phyloP scores from a whole-genome alignment of 2,113 vertebrate genomes.

The Neofelis nebulosa region DNA sequence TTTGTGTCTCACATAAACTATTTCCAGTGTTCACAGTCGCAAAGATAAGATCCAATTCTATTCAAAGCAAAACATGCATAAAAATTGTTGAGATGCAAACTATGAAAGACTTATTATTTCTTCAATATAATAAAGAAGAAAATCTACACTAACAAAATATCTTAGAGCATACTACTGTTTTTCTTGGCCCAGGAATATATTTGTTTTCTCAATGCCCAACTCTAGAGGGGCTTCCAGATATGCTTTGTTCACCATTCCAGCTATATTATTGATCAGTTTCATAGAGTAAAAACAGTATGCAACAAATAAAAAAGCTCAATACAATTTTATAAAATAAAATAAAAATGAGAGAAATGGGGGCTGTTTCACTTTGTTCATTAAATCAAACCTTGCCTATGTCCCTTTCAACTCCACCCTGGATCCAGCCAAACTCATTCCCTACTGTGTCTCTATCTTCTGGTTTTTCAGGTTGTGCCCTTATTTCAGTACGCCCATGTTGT shows the following conservation, averaged over 20 bases:
- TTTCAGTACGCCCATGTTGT: not conserved
- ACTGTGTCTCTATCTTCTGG: not conserved
- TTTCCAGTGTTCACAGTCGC: not conserved
- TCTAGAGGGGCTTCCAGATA: slow-evolving; percentile 43
- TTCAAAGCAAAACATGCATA: slow-evolving; percentile 28
- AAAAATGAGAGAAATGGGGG: not conserved
- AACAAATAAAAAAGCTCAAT: slow-evolving; percentile 28
- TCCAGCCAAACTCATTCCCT: not conserved
- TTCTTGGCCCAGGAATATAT: not conserved
- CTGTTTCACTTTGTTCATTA: not conserved
- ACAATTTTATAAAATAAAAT: slow-evolving; percentile 31
- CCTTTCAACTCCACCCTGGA: not conserved
- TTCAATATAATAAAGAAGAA: not conserved
- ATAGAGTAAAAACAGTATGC: not conserved
- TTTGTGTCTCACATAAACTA: not conserved
- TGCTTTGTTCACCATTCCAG: slow-evolving; percentile 44
- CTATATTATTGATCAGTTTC: not conserved
- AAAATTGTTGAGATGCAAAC: not conserved
- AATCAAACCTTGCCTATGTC: not conserved
- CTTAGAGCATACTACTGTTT: not conserved
- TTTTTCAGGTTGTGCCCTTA: not conserved
- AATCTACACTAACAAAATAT: not conserved
- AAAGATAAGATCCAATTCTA: slow-evolving; percentile 32
- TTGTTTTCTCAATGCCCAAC: not conserved
- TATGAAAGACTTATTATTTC: not conserved